Evolutionary conservation across 2,888 invertebrate genomes (phyloP).

Genomic region (Polymixis flavicincta): DNA sequence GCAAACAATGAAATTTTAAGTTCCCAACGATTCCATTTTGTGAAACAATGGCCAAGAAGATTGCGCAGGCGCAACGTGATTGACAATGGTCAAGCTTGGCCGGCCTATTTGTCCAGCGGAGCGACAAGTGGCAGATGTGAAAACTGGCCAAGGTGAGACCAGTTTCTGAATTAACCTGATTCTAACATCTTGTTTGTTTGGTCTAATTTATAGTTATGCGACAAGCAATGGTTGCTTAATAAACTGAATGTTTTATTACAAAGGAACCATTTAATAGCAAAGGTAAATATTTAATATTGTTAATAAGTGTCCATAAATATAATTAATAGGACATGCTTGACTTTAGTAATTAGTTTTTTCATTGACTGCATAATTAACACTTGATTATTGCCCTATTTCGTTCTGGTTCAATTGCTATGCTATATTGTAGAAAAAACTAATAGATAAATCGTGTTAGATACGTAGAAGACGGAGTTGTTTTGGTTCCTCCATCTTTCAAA

Average conservation of each 20-base stretch:
- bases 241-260: slow-evolving; percentile 42
- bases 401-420: slow-evolving; percentile 21
- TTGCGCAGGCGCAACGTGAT: slow-evolving; percentile 69
- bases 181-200: slow-evolving; percentile 51
- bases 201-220: slow-evolving; percentile 51
- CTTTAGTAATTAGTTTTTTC: slow-evolving; percentile 20
- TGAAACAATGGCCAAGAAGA: slow-evolving; percentile 60
- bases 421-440: slow-evolving; percentile 4
- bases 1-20: slow-evolving; percentile 52
- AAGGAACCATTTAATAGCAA: slow-evolving; percentile 10
- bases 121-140: slow-evolving; percentile 83
- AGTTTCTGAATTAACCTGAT: slow-evolving; percentile 68
- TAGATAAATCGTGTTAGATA: slow-evolving; percentile 7
- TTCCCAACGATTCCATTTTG: slow-evolving; percentile 49
- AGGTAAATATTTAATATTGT: slow-evolving; percentile 46
- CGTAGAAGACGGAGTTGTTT: not conserved
- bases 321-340: slow-evolving; percentile 38
- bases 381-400: slow-evolving; percentile 38
- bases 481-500: too few relatives aligned
- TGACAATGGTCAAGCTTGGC: slow-evolving; percentile 81
- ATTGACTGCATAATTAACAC: slow-evolving; percentile 21
- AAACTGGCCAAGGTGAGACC: slow-evolving; percentile 85
- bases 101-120: slow-evolving; percentile 83
- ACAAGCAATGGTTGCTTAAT: slow-evolving; percentile 30
- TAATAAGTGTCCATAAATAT: slow-evolving; percentile 42